phyloP scores from a whole-genome alignment of 2,113 vertebrate genomes.

The Fukomys damarensis region DNA sequence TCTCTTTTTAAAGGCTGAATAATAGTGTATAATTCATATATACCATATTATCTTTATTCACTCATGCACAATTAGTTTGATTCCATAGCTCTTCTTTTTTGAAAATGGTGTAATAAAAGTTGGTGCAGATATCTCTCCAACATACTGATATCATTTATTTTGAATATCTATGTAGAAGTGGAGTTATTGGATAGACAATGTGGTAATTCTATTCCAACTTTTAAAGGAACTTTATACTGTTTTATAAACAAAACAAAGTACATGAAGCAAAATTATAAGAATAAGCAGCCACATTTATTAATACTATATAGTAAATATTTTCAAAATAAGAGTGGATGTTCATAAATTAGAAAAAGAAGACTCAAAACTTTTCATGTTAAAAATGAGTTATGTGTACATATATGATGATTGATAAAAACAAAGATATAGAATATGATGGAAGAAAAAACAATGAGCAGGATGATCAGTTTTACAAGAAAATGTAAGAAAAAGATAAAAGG shows the following conservation, averaged over 20 bases:
- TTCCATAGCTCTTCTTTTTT: background rate
- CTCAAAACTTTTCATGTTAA: background rate
- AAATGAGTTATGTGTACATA: no score
- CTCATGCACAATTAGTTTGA: background rate
- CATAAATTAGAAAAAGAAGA: background rate
- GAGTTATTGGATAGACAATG: background rate
- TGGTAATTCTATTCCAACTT: background rate
- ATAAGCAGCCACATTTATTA: background rate
- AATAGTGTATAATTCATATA: background rate
- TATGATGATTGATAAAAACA: background rate
- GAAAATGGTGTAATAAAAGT: background rate
- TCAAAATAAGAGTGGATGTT: background rate
- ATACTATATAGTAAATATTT: background rate
- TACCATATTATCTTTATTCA: background rate
- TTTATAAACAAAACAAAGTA: background rate
- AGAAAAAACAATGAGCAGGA: background rate
- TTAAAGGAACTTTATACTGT: background rate
- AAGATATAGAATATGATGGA: background rate
- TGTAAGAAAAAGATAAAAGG: background rate
- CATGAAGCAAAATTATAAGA: background rate
- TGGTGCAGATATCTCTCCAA: background rate
- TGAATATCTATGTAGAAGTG: background rate
- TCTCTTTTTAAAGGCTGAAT: background rate
- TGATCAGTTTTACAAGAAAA: background rate
- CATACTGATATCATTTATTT: background rate